Base-by-base conservation (phyloP, 2,888 invertebrate species). In the Yponomeuta plumbellus region DNA sequence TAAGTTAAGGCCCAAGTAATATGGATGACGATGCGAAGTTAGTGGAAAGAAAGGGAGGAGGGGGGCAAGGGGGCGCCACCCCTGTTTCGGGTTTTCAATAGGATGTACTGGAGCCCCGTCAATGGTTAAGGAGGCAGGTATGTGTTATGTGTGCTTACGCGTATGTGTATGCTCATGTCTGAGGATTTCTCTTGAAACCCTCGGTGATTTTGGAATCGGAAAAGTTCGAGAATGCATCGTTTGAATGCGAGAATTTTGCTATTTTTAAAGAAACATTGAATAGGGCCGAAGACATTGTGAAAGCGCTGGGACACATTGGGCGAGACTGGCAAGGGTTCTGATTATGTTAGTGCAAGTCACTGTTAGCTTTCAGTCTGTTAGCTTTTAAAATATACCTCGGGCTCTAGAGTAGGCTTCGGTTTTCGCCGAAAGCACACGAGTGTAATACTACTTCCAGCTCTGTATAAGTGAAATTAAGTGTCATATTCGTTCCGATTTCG, bases 71-170 rank as follows among this genome's bases (percentile, higher is more conserved):
- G 84, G 83, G 82, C 83, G 79, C 68, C 74, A 73, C 83, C 86
- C 87, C 88, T 86, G 90, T 89, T 91, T 90, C 80, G 90, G 90
- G 86, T 85, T 88, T 90, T 91, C 90, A 91, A 90, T 90, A 88
- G 91, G 34, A 88, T 87, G 88, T 86, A 87, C 85, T 85, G 81
- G 79, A 86, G 84, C 83, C 76, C 77, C 59, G 13, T 77, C 76
- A 80, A 84, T 83, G 80, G 80, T 84, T 84, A 86, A 79, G 82
- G 82, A 79, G 81, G 83, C 87, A 88, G 88, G 88, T 65, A 40
- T 66, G 59, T 56, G 26, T 64, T 65, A 39, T 65, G 40, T 66
- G 11, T 56, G 56, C 26, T 17, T 62, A 34, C 34, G 34, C 17
- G 44, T 52, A 52, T 52, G 44, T 52, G 44, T 52, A 2, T 52